phyloP scores from a whole-genome alignment of 2,888 invertebrate species.

The Cecidostiba fungosa region DNA sequence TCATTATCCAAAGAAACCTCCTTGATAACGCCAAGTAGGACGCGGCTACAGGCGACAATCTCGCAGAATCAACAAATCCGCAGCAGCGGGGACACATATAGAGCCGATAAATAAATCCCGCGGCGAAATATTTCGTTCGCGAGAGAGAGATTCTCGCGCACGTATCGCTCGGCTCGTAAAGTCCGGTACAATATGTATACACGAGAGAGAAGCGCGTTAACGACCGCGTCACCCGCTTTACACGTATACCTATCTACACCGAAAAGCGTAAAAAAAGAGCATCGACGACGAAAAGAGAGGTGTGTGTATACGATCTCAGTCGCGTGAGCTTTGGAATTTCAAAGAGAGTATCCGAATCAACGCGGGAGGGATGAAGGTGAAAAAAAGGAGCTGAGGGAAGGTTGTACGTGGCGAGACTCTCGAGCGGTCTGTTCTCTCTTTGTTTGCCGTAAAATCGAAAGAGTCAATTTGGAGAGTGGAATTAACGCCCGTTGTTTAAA shows the following conservation, averaged over 20 bases:
- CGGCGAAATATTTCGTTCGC: conserved; percentile 29
- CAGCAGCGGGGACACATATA: neutral
- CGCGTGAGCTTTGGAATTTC: neutral
- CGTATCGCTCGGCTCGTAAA: conserved; percentile 15
- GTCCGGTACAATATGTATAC: neutral
- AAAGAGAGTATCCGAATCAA: neutral
- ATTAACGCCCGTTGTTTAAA: neutral
- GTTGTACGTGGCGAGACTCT: neutral
- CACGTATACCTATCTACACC: neutral
- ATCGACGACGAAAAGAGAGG: neutral
- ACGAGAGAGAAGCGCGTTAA: neutral
- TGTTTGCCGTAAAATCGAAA: conserved; percentile 8
- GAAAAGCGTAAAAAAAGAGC: neutral
- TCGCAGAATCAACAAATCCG: conserved; percentile 1
- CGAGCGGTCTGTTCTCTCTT: neutral
- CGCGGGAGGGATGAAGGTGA: neutral
- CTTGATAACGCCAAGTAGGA: neutral
- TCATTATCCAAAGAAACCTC: neutral
- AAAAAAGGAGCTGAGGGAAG: neutral
- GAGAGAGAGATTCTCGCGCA: neutral
- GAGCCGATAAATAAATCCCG: conserved; percentile 16
- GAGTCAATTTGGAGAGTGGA: conserved; percentile 13
- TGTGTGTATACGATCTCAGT: neutral
- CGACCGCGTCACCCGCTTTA: neutral
- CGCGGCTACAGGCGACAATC: neutral